Conservation (phyloP, 2,888 invertebrate species). For the Coleophora deauratella region DNA sequence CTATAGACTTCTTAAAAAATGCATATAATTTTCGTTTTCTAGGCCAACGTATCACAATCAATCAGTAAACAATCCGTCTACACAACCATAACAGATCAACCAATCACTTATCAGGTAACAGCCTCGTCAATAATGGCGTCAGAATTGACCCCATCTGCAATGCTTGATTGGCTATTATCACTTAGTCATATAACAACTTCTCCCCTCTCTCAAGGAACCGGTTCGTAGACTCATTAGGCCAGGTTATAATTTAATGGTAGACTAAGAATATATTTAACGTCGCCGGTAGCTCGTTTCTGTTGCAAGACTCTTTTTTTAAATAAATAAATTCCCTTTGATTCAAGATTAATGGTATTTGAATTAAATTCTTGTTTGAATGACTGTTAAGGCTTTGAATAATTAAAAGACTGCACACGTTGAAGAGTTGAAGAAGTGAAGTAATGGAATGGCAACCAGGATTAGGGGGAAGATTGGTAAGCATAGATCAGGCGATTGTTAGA, state of each 20-base stretch:
- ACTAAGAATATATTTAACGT: conserved; percentile 8
- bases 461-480: no score
- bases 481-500: no score
- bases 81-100: no score
- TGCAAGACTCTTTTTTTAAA: conserved; percentile 8
- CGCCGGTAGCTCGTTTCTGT: conserved; percentile 11
- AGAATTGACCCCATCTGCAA: conserved; percentile 7
- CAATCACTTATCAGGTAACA: neutral
- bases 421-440: no score
- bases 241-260: conserved; percentile 11
- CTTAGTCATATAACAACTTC: no score
- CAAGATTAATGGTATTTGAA: conserved; percentile 5
- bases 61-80: no score
- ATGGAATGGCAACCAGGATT: no score
- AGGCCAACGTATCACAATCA: no score
- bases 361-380: neutral
- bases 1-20: no score
- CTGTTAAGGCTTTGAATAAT: no score
- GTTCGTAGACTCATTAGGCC: conserved; percentile 9
- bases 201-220: neutral
- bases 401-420: no score
- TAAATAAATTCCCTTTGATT: conserved; percentile 8
- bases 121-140: conserved; percentile 7
- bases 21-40: no score
- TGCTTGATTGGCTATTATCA: conserved; percentile 8